phyloP scores from a whole-genome alignment of 2,797 vertebrate genomes.

The Propithecus deckenii region DNA sequence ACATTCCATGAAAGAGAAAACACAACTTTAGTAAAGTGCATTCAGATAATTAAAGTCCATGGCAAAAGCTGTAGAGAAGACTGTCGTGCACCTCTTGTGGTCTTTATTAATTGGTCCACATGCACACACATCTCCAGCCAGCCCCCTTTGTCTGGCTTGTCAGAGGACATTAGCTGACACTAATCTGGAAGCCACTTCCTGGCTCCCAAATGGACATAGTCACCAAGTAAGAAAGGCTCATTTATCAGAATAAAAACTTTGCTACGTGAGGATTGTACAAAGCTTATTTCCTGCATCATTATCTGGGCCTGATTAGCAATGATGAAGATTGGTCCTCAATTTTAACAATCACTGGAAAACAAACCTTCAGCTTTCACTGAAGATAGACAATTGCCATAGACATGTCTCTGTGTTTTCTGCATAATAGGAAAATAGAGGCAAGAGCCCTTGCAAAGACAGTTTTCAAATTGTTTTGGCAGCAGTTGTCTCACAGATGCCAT shows the following conservation, averaged over 20 bases:
- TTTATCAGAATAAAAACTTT: conserved; percentile 29
- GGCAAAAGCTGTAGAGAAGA: background rate
- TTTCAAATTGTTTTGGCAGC: background rate
- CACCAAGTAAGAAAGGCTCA: conserved; percentile 33
- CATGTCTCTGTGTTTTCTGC: background rate
- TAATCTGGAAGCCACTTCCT: conserved; percentile 36
- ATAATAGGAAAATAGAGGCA: background rate
- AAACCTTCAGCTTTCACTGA: background rate
- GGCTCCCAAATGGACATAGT: conserved; percentile 3
- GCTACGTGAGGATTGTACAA: background rate
- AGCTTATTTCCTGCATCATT: background rate
- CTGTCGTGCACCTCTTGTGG: background rate
- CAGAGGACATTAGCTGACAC: conserved; percentile 37
- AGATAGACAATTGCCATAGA: background rate
- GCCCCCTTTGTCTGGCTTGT: conserved; percentile 26
- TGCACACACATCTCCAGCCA: background rate
- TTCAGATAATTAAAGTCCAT: background rate
- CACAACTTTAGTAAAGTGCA: background rate
- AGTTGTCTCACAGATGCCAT: background rate
- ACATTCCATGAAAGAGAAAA: background rate
- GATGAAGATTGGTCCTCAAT: conserved; percentile 21
- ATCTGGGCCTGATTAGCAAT: conserved; percentile 25
- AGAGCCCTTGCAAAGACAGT: background rate
- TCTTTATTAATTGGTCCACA: background rate
- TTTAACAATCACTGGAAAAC: background rate